Evolutionary conservation across 2,888 invertebrate genomes (phyloP).

Genomic region (Scotopteryx bipunctaria): DNA sequence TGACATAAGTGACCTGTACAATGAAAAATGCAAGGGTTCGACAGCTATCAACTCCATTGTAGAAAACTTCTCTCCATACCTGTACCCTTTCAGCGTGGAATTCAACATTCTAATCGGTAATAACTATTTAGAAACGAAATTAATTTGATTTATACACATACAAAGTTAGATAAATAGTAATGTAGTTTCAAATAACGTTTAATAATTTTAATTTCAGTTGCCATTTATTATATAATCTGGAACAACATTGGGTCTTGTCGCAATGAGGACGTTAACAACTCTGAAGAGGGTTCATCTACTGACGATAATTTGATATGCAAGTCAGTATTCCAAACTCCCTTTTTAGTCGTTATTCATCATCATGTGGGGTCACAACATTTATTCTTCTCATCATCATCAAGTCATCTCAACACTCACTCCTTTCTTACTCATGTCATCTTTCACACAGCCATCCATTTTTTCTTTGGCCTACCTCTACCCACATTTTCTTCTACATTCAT

Average conservation of each 20-base stretch:
- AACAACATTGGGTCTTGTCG: conserved; percentile 86
- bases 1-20: conserved; percentile 64
- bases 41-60: conserved; percentile 74
- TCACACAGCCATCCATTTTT: too few species aligned
- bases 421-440: too few species aligned
- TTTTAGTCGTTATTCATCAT: too few species aligned
- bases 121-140: conserved; percentile 19
- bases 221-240: conserved; percentile 89
- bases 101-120: conserved; percentile 90
- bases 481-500: too few species aligned
- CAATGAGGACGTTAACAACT: conserved; percentile 57
- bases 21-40: conserved; percentile 74
- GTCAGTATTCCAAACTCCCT: conserved; percentile 43
- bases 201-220: conserved; percentile 75
- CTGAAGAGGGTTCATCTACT: conserved; percentile 56
- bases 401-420: too few species aligned
- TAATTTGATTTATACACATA: too few species aligned
- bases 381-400: too few species aligned
- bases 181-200: background rate
- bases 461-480: too few species aligned
- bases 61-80: conserved; percentile 87
- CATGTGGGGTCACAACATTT: too few species aligned
- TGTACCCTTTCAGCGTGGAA: conserved; percentile 92
- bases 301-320: conserved; percentile 69
- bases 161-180: too few species aligned